Evolutionary conservation across 1,140 invertebrate genomes (phyloP).

Genomic region (Bicyclus anynana): DNA sequence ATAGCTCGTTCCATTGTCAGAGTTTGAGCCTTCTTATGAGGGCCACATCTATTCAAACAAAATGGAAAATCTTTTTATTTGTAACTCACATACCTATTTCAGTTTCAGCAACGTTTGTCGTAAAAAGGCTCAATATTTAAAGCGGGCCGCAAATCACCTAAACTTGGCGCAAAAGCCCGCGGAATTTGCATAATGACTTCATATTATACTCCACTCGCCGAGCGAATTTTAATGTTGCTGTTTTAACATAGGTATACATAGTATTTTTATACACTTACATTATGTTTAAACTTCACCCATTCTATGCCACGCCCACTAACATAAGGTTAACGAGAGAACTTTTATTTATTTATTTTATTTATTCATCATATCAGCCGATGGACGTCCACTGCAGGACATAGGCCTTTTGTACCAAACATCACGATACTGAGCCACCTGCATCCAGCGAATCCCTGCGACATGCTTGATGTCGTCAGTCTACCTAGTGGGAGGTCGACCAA

Average conservation of each 20-base stretch:
- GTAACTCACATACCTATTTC: background rate
- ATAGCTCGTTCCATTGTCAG: too few relatives aligned
- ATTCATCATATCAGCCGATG: too few relatives aligned
- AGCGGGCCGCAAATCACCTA: slow-evolving; percentile 46
- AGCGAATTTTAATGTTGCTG: slow-evolving; percentile 43
- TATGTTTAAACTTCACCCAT: background rate
- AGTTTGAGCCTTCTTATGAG: too few relatives aligned
- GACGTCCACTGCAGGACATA: too few relatives aligned
- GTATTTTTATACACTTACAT: background rate
- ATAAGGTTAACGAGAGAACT: background rate
- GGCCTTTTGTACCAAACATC: too few relatives aligned
- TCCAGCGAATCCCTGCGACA: too few relatives aligned
- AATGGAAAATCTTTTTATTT: background rate
- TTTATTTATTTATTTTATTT: too few relatives aligned
- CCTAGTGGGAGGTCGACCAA: too few relatives aligned
- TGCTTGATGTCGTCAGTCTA: too few relatives aligned
- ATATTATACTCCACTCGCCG: slow-evolving; percentile 47
- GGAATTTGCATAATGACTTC: slow-evolving; percentile 54
- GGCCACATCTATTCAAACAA: too few relatives aligned
- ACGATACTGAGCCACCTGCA: too few relatives aligned
- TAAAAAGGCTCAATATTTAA: slow-evolving; percentile 32
- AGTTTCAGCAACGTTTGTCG: slow-evolving; percentile 5
- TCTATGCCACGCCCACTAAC: background rate
- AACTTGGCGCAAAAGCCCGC: slow-evolving; percentile 46
- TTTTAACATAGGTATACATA: slow-evolving; percentile 38